Conservation (phyloP, 2,113 vertebrate genomes). For the Archocentrus centrarchus region DNA sequence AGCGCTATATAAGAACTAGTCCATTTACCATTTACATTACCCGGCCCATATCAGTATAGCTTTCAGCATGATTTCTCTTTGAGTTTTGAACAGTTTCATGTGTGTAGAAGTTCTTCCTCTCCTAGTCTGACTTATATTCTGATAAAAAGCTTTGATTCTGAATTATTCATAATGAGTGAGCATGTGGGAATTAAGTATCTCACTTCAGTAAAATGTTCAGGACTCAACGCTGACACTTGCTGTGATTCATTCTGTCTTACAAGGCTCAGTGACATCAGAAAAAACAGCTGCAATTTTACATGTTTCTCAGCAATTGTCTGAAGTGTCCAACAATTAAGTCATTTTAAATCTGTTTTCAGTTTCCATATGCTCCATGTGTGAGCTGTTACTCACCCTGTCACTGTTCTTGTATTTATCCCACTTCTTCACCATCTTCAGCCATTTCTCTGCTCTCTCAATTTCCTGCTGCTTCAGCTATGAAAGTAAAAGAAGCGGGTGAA, state of each 20-base stretch:
- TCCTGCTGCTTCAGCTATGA: conserved; percentile 88
- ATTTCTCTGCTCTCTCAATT: conserved; percentile 89
- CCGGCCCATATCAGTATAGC: too few relatives aligned
- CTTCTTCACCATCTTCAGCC: conserved; percentile 94
- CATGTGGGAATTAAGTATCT: not conserved
- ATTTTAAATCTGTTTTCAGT: conserved; percentile 92
- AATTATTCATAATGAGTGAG: not conserved
- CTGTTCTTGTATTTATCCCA: conserved; percentile 91
- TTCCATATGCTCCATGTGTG: conserved; percentile 87
- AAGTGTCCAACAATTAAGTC: conserved; percentile 42
- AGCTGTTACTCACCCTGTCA: conserved; percentile 66
- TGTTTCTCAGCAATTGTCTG: not conserved
- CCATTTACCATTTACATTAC: too few relatives aligned
- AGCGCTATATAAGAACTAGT: too few relatives aligned
- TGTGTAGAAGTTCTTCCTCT: not conserved
- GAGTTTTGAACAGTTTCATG: too few relatives aligned
- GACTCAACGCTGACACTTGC: not conserved
- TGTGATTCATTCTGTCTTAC: not conserved
- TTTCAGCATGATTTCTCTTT: not conserved
- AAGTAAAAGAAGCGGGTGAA: conserved; percentile 5
- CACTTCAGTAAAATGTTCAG: not conserved
- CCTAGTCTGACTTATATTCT: not conserved
- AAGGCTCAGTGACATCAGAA: not conserved
- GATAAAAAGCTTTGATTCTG: not conserved
- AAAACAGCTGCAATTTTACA: accelerated